These are phyloP conservation scores for Pedionomus torquatus DNA, from an alignment of 2,113 vertebrate species.

Conservation along the genomic window DNA sequence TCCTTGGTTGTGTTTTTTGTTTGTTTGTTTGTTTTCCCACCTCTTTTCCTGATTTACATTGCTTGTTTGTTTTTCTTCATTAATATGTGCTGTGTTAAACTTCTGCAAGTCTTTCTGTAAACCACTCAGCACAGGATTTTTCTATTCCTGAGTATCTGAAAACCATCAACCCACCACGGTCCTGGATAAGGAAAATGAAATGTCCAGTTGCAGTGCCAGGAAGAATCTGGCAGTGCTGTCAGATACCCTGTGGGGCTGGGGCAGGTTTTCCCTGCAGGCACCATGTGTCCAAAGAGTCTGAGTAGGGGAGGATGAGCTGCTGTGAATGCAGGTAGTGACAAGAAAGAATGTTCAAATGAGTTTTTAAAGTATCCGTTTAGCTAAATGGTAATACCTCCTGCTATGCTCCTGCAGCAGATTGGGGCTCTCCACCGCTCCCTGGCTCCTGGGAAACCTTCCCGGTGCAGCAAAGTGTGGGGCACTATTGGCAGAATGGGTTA, in stretches of 20 bases:
- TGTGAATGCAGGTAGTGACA: background rate
- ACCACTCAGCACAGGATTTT: background rate
- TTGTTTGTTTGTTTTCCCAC: rapidly evolving
- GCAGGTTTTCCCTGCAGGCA: background rate
- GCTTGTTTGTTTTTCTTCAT: background rate
- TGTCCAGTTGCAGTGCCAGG: background rate
- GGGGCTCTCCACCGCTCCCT: background rate
- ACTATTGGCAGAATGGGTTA: background rate
- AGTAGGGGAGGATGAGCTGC: background rate
- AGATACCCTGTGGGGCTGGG: background rate
- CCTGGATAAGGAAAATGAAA: background rate
- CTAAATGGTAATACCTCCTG: background rate
- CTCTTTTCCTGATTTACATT: background rate
- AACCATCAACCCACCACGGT: background rate
- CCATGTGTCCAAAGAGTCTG: background rate
- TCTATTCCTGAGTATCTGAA: background rate
- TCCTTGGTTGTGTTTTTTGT: background rate
- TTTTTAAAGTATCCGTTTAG: background rate
- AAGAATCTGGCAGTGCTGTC: background rate
- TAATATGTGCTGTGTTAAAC: background rate
- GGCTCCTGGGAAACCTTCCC: background rate
- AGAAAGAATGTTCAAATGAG: background rate
- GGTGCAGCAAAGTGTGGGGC: background rate
- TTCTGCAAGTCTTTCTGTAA: background rate
- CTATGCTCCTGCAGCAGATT: background rate